phyloP scores from a whole-genome alignment of 2,797 vertebrate species.

The Naso thynnoides region DNA sequence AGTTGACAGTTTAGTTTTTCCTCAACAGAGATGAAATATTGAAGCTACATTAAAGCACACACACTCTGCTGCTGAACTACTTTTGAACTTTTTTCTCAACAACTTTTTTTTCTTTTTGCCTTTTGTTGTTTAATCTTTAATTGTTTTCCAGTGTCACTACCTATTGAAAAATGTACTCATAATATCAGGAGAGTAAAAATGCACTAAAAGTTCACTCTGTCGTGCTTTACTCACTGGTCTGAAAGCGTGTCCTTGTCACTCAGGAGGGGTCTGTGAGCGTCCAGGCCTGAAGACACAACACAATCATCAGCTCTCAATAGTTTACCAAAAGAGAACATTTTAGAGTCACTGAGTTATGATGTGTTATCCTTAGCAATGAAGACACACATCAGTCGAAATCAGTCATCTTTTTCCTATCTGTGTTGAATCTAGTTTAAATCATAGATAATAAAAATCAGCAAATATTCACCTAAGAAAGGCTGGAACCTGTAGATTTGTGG shows the following conservation, averaged over 20 bases:
- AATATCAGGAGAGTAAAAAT: neutral
- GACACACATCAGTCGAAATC: neutral
- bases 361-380: neutral
- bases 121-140: neutral
- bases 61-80: too few species aligned
- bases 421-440: neutral
- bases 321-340: neutral
- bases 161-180: neutral
- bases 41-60: neutral
- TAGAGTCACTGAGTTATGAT: neutral
- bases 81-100: too few species aligned
- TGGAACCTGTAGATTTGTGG: neutral
- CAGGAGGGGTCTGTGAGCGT: neutral
- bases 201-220: neutral
- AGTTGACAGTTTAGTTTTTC: neutral
- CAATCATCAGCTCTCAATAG: constrained; percentile 12
- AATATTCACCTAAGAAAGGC: neutral
- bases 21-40: neutral
- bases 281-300: constrained; percentile 50
- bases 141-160: neutral
- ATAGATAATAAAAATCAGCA: neutral
- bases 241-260: constrained; percentile 26
- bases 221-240: constrained; percentile 54
- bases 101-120: neutral
- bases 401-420: neutral